These are phyloP conservation scores for Entomobrya proxima DNA, from an alignment of 2,888 invertebrate genomes.

Conservation along the genomic window DNA sequence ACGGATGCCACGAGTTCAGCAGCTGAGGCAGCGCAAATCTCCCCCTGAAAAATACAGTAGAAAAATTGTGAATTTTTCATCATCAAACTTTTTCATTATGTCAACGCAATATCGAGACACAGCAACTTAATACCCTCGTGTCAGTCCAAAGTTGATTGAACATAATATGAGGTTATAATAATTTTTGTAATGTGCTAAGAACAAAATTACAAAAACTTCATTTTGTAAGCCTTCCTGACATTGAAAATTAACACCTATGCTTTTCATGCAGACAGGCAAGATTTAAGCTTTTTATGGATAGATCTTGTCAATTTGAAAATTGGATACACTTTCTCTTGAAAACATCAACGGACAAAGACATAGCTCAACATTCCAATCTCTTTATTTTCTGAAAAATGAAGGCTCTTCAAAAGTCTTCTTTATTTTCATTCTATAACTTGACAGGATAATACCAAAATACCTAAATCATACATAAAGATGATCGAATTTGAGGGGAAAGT, in stretches of 20 bases:
- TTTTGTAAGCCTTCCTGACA: constrained; percentile 17
- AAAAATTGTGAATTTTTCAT: background rate
- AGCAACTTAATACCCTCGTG: no score
- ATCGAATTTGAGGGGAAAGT: constrained; percentile 66
- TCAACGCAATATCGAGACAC: background rate
- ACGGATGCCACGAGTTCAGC: constrained; percentile 75
- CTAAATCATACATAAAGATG: constrained; percentile 64
- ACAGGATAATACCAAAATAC: constrained; percentile 65
- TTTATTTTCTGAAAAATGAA: constrained; percentile 5
- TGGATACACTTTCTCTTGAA: constrained; percentile 2
- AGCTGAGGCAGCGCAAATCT: constrained; percentile 75
- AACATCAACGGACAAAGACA: background rate
- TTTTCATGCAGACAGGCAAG: background rate
- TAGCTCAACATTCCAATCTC: background rate
- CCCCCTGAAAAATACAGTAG: constrained; percentile 67
- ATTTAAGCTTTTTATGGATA: background rate
- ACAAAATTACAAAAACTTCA: no score
- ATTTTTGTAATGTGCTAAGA: no score
- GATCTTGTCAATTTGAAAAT: constrained; percentile 36
- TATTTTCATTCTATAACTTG: constrained; percentile 28
- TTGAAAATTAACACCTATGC: background rate
- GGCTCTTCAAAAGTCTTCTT: background rate
- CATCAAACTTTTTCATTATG: background rate
- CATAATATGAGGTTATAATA: no score
- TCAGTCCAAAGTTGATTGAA: no score